Base-by-base conservation (phyloP, 2,113 vertebrate genomes). In the Ondatra zibethicus region DNA sequence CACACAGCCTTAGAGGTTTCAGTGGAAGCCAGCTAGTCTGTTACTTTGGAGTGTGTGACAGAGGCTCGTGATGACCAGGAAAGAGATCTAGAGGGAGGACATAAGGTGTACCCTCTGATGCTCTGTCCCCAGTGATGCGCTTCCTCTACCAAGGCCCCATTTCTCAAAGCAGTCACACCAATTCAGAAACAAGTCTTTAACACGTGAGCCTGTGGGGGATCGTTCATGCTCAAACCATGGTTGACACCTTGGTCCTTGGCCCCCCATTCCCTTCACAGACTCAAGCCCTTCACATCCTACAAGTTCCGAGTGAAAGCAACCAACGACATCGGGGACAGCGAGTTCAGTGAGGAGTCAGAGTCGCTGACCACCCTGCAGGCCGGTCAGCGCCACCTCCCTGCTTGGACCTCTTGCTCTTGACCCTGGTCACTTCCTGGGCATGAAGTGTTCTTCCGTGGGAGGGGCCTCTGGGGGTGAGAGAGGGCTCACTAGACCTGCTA, bases 241-340 rank as follows among this genome's bases (percentile, higher is more conserved):
- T 8, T 7, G 5, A 39, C 3, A 0, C 21, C 91, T 27, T 27
- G 0, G 0, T 21, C 55, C 1, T 0, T 19, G 52, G 25, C 11
- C 47, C 33, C 9, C 73, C 1, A 11, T 16, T 33, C 21, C 77
- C 42, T n/a, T 76, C 17, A 0, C 97, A 99, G 99, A 98, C 98
- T 99, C 93, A 99, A 99, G 97, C 99, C 99, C 21, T 99, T 99
- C 98, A 99, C 99, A 0, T 99, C 99, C 47, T 99, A 99, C 98
- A 99, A 99, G 98, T 99, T 99, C 98, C 99, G 99, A 0, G 98
- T 99, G 63, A 99, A 99, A 98, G 99, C 99, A 0, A 99, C 99
- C 0, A 99, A 99, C 0, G 99, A 99, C 98, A 99, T 99, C 0
- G 99, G 99, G 84, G 99, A 99, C 99, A 99, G 99, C 68, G 99